A percentile compares a stretch with the other conserved stretches of the same genome.
Conservation (phyloP, 2,888 invertebrate species). For the Drosophila glabriapex region DNA sequence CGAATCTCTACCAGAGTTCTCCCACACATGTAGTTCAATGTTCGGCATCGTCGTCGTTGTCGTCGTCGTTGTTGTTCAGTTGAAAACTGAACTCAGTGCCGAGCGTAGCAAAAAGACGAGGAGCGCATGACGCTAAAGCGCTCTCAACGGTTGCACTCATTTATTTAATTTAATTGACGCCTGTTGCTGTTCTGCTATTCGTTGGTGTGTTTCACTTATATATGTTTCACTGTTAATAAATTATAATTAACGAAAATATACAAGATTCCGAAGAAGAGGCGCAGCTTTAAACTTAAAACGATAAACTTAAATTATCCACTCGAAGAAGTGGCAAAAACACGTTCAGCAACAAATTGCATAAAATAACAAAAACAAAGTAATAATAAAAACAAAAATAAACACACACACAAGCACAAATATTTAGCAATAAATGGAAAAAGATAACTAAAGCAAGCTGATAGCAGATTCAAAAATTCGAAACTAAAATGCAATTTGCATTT, state of each 20-base stretch:
- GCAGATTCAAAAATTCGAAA: constrained; percentile 12
- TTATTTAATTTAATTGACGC: constrained; percentile 61
- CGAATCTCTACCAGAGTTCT: constrained; percentile 18
- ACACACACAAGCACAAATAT: not conserved
- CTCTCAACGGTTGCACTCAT: constrained; percentile 42
- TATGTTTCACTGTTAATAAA: constrained; percentile 54
- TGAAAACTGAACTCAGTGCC: constrained; percentile 38
- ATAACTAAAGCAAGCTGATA: constrained; percentile 29
- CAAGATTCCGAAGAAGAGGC: constrained; percentile 19
- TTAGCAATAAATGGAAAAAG: not conserved
- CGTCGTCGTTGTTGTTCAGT: constrained; percentile 33
- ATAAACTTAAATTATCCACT: constrained; percentile 17
- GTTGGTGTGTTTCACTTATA: constrained; percentile 43
- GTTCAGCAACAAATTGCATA: constrained; percentile 56
- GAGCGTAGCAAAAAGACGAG: constrained; percentile 25
- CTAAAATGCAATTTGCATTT: constrained; percentile 22
- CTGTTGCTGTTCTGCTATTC: constrained; percentile 37
- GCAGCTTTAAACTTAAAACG: constrained; percentile 14
- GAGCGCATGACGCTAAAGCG: constrained; percentile 24
- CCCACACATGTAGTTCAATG: constrained; percentile 41
- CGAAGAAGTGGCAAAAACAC: constrained; percentile 43
- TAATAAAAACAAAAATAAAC: constrained; percentile 14
- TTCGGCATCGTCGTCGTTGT: constrained; percentile 19
- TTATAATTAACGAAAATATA: constrained; percentile 58
- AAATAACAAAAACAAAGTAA: constrained; percentile 38